Base-by-base conservation (phyloP, 2,797 vertebrate species). In the Lacerta agilis region DNA sequence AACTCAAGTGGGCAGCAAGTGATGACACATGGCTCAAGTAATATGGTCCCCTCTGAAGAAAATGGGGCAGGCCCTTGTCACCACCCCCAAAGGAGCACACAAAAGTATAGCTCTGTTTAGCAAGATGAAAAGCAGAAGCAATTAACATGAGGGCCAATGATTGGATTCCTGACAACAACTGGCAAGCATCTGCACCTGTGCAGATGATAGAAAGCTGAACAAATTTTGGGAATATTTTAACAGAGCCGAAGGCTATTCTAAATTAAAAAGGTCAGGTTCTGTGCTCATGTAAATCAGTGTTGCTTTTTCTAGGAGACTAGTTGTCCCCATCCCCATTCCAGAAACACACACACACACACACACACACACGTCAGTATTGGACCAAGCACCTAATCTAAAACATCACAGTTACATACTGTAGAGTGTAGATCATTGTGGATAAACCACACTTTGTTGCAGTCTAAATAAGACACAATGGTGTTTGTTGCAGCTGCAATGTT, bases 1-100 rank as follows among this genome's bases (percentile, higher is more conserved):
- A 95, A 93, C 89, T 95, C 91, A 95, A 94, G 93, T 93, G 91
- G 94, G 91, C 94, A 93, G 90, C 93, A 91, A 88, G 94, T 94
- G 94, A 92, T 96, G 95, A 96, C 94, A 96, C 90, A 91, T 58
- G 90, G 92, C 95, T 96, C 94, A 93, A 95, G 93, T 93, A 93
- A 93, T 93, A 27, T 29, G 89, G 91, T 91, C 88, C 64, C 95
- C 77, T 90, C 93, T 93, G 92, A 93, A 94, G 91, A 81, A 94
- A 93, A 85, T 85, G 87, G 87, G 87, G 88, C 91, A 95, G 89
- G 94, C 88, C n/a, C 82, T 95, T 95, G 94, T 96, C 94, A 95
- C 94, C 95, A 94, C 91, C 90, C 71, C 83, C 0, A 0, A 78
- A 86, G 91, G 90, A 94, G 73, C 79, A 67, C 85, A 77, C 89